Percentiles rank a stretch among this genome's conserved stretches.
Conservation (phyloP, 1,140 invertebrate genomes). For the Leptinotarsa undecemlineata region DNA sequence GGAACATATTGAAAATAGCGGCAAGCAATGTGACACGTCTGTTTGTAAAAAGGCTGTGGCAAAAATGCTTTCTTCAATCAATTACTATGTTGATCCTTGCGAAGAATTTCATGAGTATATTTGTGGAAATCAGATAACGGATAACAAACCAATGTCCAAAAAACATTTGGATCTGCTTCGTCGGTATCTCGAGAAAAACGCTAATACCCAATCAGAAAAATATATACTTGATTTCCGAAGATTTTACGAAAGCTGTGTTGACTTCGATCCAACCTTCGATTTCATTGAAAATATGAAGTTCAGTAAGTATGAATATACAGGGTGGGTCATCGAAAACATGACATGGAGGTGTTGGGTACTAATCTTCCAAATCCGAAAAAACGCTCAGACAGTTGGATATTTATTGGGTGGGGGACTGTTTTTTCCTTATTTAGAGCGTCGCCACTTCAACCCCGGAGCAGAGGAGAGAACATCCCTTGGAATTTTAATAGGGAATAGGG, state of each 20-base stretch:
- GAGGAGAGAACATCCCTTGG: no score
- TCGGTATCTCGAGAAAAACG: background rate
- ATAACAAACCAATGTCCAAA: background rate
- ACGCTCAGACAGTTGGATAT: no score
- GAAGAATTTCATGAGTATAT: conserved; percentile 11
- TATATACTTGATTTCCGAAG: background rate
- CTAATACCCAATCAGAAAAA: background rate
- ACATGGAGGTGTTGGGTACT: no score
- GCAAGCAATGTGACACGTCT: background rate
- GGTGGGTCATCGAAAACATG: no score
- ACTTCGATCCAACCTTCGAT: background rate
- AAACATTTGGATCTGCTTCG: background rate
- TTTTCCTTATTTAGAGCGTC: no score
- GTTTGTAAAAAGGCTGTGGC: background rate
- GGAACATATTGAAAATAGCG: background rate
- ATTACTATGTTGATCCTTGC: conserved; percentile 7
- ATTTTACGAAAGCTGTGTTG: background rate
- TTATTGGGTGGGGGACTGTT: no score
- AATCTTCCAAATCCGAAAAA: no score
- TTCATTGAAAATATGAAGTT: background rate
- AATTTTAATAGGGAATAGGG: no score
- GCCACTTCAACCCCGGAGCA: no score
- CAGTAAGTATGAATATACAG: background rate
- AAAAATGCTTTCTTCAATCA: conserved; percentile 8
- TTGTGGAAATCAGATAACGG: conserved; percentile 5